Base-by-base conservation (phyloP, 2,797 vertebrate genomes). In the Nyctalus aviator region DNA sequence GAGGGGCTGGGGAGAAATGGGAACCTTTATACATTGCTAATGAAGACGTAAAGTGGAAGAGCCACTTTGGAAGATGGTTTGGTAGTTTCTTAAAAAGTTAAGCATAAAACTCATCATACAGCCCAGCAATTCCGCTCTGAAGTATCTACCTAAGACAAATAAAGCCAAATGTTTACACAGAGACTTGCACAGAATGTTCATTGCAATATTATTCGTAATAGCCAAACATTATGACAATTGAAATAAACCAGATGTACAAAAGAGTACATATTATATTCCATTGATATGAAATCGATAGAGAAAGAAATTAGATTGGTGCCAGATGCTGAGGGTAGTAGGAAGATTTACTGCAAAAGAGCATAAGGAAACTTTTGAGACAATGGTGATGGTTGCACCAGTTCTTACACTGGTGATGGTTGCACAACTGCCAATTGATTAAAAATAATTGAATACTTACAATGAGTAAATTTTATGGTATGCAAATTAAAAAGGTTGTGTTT, bases 391-490 rank as follows among this genome's bases (percentile, higher is more conserved):
- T 85, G 8, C 30, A 78, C 64, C 37, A 41, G 37, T 41, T 41
- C 37, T 41, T 41, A 41, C 37, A 41, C 37, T 41, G 37, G 62
- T 86, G 72, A 79, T n/a, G 46, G 13, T 44, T 85, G 8, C 30
- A 78, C 64, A 93, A 84, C 25, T 72, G 44, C 37, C 62, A 41
- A n/a, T 50, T 86, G 69, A 77, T 82, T 76, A 73, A 90, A 94
- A 90, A 90, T 76, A 94, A 92, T 20, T 18, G 32, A 77, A 35
- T 14, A 78, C 23, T 82, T 72, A 30, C 27, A 88, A 46, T 66
- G 66, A 44, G 13, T 53, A 83, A 18, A 88, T 75, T 71, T 73
- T 83, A 69, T 93, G 35, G 2, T 69, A 59, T 77, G 23, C 71
- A 81, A 93, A 69, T 72, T 91, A 86, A 62, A 88, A 62, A 27